Evolutionary conservation across 2,888 invertebrate species (phyloP).

Genomic region (Cheiracanthium punctorium): DNA sequence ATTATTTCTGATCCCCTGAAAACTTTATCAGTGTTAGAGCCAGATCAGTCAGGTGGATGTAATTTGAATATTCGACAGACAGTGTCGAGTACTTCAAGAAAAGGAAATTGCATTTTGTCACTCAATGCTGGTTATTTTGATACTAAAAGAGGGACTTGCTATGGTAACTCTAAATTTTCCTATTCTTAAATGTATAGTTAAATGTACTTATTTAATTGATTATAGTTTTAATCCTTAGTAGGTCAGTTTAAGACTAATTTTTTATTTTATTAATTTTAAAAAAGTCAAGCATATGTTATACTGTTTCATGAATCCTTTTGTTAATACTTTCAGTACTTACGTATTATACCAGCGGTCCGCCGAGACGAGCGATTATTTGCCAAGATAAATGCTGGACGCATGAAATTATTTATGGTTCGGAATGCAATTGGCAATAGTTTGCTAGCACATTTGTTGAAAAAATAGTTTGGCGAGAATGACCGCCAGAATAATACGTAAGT

Average conservation of each 20-base stretch:
- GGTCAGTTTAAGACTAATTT: neutral
- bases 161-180: slow-evolving; percentile 74
- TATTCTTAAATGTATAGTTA: too few species aligned
- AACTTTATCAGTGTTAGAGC: slow-evolving; percentile 76
- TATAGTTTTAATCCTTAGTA: neutral
- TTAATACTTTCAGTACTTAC: too few species aligned
- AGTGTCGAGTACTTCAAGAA: slow-evolving; percentile 73
- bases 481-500: too few species aligned
- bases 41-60: slow-evolving; percentile 74
- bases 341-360: too few species aligned
- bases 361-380: too few species aligned
- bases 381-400: too few species aligned
- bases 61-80: slow-evolving; percentile 72
- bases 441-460: too few species aligned
- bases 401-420: too few species aligned
- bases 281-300: neutral
- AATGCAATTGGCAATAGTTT: too few species aligned
- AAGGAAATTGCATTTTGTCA: slow-evolving; percentile 74
- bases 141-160: slow-evolving; percentile 74
- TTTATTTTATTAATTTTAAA: neutral
- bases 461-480: too few species aligned
- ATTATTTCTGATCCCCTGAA: slow-evolving; percentile 74
- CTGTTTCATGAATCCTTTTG: too few species aligned
- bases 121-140: slow-evolving; percentile 77
- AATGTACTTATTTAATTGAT: too few species aligned